A percentile compares a stretch with the other conserved stretches of the same genome.
Evolutionary conservation across 2,797 vertebrate genomes (phyloP).

Genomic region (Cyprinella venusta): DNA sequence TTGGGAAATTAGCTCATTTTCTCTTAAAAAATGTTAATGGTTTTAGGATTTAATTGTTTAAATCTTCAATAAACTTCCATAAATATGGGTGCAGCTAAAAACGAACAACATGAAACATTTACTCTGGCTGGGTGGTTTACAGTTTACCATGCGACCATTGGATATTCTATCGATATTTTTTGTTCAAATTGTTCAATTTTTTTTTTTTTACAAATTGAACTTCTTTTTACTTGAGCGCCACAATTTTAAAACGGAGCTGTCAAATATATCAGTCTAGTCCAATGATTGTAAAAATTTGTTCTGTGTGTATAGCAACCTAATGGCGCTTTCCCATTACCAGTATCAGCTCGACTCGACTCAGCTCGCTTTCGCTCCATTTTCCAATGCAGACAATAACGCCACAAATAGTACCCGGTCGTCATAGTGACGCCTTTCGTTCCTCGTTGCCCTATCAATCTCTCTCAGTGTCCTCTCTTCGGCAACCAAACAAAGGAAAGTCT

Average conservation of each 20-base stretch:
- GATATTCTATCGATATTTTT: not conserved
- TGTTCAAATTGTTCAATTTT: no score
- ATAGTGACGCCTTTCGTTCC: no score
- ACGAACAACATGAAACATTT: not conserved
- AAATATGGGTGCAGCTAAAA: not conserved
- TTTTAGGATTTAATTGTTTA: slow-evolving; percentile 50
- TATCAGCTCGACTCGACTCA: no score
- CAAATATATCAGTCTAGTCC: not conserved
- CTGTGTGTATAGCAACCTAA: not conserved
- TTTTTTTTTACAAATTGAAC: no score
- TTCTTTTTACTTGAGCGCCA: no score
- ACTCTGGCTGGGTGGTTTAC: not conserved
- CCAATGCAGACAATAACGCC: no score
- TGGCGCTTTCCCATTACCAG: no score
- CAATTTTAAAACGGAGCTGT: not conserved
- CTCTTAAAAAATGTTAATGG: slow-evolving; percentile 65
- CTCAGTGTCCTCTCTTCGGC: no score
- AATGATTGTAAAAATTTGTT: not conserved
- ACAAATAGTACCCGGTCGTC: no score
- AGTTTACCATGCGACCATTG: not conserved
- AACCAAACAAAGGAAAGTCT: no score
- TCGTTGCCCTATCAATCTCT: no score
- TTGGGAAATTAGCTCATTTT: slow-evolving; percentile 73
- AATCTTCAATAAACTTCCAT: not conserved
- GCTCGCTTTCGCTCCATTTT: no score